Conservation (phyloP, 2,113 vertebrate species). For the Embiotoca jacksoni region DNA sequence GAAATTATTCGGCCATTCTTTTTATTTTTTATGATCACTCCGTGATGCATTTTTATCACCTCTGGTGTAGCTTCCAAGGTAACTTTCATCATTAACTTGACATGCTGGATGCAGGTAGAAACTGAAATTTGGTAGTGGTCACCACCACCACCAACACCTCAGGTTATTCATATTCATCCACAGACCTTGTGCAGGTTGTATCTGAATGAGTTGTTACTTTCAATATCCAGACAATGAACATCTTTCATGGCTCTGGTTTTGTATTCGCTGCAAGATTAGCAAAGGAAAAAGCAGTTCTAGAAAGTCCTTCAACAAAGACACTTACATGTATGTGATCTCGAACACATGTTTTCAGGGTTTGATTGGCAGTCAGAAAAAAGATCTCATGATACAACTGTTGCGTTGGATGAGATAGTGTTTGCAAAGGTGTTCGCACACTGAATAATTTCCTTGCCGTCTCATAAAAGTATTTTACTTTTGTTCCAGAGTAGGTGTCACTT, state of each 20-base stretch:
- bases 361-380: constrained; percentile 23
- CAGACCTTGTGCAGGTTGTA: neutral
- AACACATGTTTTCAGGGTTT: neutral
- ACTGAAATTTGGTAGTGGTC: constrained; percentile 46
- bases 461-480: constrained; percentile 34
- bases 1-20: constrained; percentile 68
- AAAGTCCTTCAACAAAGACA: neutral
- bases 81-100: constrained; percentile 70
- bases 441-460: constrained; percentile 22
- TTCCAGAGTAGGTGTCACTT: constrained; percentile 11
- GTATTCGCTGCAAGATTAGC: neutral
- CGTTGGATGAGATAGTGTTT: neutral
- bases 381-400: neutral
- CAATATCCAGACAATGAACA: neutral
- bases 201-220: constrained; percentile 19
- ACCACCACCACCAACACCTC: neutral
- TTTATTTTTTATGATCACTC: constrained; percentile 63
- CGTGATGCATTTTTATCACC: constrained; percentile 68
- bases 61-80: constrained; percentile 66
- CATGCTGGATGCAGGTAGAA: constrained; percentile 32
- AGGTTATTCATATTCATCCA: constrained; percentile 38
- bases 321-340: neutral
- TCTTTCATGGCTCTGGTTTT: neutral
- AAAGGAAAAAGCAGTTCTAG: neutral
- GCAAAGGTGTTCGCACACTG: neutral